Base-by-base conservation (phyloP, 2,113 vertebrate genomes). In the Sphyrna mokarran region DNA sequence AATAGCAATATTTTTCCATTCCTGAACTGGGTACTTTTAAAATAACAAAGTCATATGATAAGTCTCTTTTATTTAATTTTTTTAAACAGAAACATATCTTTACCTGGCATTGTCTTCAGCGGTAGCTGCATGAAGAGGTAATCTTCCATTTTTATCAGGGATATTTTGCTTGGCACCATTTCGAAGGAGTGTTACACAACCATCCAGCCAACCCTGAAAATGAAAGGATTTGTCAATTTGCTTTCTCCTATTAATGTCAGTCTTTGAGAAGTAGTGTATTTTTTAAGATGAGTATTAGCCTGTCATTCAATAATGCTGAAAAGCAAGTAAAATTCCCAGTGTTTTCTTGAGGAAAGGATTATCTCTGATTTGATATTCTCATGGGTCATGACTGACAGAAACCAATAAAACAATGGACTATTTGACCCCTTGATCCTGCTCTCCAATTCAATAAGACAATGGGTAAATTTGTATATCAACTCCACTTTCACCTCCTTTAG, bases 161-260 rank as follows among this genome's bases (percentile, higher is more conserved):
- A 98, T 98, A 95, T 98, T 98, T 96, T 99, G 98, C 95, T 98
- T 99, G 96, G 98, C 98, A 76, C 98, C 98, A 0, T 99, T 98
- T 96, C 98, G 97, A 43, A 99, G 97, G 85, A 99, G 97, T 97
- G 98, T 98, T 96, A 99, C 97, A 96, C 98, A 98, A 95, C 98
- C 98, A 96, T 98, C 98, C 43, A 99, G 97, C 98, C 98, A 99
- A 29, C 98, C 98, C 98, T 99, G 95, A 96, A 94, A 72, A 95
- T 80, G 18, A 94, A 87, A 95, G 58, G 23, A 95, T 48, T 48
- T 40, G 37, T 94, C 61, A 63, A 37, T 66, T 37, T 90, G 26
- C 26, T 93, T 95, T 72, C 68, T 5, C 13, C 23, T 1, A 95
- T 72, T 70, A 48, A 48, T 94, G 6, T 72, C 10, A 70, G 54